Evolutionary conservation across 2,797 vertebrate species (phyloP).

Genomic region (Sebastes cheni): DNA sequence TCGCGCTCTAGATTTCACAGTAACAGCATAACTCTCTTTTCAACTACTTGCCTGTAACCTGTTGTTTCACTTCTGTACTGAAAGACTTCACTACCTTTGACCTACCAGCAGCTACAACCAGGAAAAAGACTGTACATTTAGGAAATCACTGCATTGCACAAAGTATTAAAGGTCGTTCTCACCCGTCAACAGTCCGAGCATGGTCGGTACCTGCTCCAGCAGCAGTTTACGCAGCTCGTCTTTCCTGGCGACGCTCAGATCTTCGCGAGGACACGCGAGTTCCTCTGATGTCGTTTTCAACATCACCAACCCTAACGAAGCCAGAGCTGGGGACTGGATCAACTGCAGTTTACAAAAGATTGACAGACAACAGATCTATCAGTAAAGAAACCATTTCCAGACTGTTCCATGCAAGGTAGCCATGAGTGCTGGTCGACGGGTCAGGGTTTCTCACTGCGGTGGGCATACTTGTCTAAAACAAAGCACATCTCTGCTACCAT

Average conservation of each 20-base stretch:
- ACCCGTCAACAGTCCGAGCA: slow-evolving; percentile 95
- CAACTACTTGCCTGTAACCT: not conserved
- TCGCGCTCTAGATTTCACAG: not conserved
- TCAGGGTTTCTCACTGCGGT: not conserved
- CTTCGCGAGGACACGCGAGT: slow-evolving; percentile 95
- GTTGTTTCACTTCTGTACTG: not conserved
- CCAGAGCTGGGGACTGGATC: slow-evolving; percentile 93
- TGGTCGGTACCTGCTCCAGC: slow-evolving; percentile 94
- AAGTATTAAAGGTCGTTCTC: slow-evolving; percentile 25
- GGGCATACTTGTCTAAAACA: not conserved
- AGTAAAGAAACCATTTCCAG: not conserved
- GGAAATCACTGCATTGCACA: not conserved
- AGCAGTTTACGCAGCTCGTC: slow-evolving; percentile 96
- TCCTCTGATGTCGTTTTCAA: slow-evolving; percentile 98
- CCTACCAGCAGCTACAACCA: not conserved
- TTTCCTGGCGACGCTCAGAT: slow-evolving; percentile 93
- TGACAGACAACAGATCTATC: not conserved
- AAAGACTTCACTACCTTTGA: not conserved
- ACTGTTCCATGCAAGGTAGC: not conserved
- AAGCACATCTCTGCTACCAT: not conserved
- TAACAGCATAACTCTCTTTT: not conserved
- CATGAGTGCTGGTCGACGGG: not conserved
- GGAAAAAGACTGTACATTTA: not conserved
- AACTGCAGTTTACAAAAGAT: slow-evolving; percentile 79
- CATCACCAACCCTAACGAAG: slow-evolving; percentile 92